Evolutionary conservation across 2,113 vertebrate genomes (phyloP), one percentile per base, ranked within the genome.

Genomic region (Triplophysa rosa): DNA sequence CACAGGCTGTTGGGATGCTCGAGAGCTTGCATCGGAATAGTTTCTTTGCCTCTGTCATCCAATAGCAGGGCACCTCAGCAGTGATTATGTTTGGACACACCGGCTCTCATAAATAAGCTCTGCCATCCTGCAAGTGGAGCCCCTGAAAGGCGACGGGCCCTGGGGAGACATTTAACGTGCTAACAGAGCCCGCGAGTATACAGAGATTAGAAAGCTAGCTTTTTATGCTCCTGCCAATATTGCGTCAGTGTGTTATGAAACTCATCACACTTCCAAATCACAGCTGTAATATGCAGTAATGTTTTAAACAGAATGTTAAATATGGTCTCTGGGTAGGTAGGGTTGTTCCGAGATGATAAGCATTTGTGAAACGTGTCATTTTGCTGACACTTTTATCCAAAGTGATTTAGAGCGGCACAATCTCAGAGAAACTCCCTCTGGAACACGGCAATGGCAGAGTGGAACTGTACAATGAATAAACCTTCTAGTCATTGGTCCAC

Each of bases 51-150:
- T 40, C 71, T 65, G 65, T 56, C 71, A 49, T 77, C 79, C 69
- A 81, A 72, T 72, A 75, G 76, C 19, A 13, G 62, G 47, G 26
- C 54, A 17, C 63, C 74, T 47, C 56, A 40, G 23, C 54, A 75
- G 79, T 45, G 69, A 84, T 81, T 84, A 81, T 49, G 75, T 72
- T 65, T 62, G n/a, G 69, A 75, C 67, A 79, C 70, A 45, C 68
- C 45, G 37, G 45, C 58, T 64, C 78, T 83, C 81, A 66, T 81
- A 83, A 85, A 85, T 83, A 85, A 83, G 70, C 54, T 73, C 59
- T 79, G 81, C 65, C 78, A 80, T 78, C 37, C 78, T 72, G 78
- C 81, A 77, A 83, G 78, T 45, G 47, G 63, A n/a, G n/a, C 68
- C 54, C 49, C 47, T 72, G 67, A 77, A 80, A 77, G 64, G 67